Conservation (phyloP, 2,797 vertebrate genomes). For the Sebastes taczanowskii region DNA sequence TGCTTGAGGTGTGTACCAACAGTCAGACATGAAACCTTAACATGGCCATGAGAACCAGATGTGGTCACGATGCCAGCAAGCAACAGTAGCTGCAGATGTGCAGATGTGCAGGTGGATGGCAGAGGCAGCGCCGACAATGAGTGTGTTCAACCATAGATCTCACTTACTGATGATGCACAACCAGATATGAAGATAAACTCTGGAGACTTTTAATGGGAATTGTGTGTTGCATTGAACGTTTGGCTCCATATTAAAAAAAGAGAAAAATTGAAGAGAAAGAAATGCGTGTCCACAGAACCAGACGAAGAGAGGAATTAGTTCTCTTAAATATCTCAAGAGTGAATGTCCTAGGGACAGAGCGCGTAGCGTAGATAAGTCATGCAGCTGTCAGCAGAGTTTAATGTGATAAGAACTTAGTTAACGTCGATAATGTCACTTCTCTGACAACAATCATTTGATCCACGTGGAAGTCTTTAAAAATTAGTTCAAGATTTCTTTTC, state of each 20-base stretch:
- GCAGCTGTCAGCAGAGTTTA: neutral
- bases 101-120: slow-evolving; percentile 34
- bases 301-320: neutral
- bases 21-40: slow-evolving; percentile 39
- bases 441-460: neutral
- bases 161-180: slow-evolving; percentile 46
- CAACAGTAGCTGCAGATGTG: no score
- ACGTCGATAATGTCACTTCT: neutral
- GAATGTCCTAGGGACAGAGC: neutral
- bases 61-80: no score
- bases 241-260: neutral
- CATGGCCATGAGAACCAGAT: slow-evolving; percentile 24
- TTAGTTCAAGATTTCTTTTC: neutral
- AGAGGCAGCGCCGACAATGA: neutral
- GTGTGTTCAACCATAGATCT: slow-evolving; percentile 34
- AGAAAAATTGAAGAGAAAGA: neutral
- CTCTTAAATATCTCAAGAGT: neutral
- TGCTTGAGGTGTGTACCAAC: slow-evolving; percentile 51
- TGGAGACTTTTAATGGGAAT: slow-evolving; percentile 16
- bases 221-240: slow-evolving; percentile 7
- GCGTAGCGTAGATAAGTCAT: neutral
- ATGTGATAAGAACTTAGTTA: neutral
- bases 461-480: neutral
- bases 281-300: slow-evolving; percentile 1
- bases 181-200: slow-evolving; percentile 33